phyloP scores from a whole-genome alignment of 2,113 vertebrate genomes.

The Hemibagrus wyckioides region DNA sequence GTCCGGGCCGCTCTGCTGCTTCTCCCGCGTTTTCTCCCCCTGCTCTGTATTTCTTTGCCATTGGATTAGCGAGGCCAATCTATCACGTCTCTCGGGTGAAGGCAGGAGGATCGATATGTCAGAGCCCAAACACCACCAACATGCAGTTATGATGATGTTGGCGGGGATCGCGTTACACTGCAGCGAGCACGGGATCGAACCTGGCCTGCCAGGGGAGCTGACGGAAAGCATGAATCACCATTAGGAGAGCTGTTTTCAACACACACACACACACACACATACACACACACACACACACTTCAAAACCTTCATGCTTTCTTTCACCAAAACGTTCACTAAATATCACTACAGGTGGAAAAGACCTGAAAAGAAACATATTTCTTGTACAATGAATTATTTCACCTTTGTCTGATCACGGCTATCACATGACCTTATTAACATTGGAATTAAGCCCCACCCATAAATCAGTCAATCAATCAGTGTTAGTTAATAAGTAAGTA shows the following conservation, averaged over 20 bases:
- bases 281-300: constrained; percentile 19
- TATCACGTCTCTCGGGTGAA: constrained; percentile 74
- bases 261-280: constrained; percentile 40
- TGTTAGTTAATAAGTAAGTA: too few relatives aligned
- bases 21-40: constrained; percentile 16
- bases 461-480: not conserved
- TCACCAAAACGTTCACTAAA: not conserved
- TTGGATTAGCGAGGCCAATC: constrained; percentile 68
- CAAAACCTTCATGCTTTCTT: not conserved
- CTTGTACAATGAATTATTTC: not conserved
- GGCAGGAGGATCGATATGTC: constrained; percentile 75
- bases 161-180: constrained; percentile 76
- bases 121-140: constrained; percentile 67
- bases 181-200: constrained; percentile 80
- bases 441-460: not conserved
- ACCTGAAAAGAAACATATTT: too few relatives aligned
- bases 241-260: constrained; percentile 68
- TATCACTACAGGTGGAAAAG: not conserved
- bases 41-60: constrained; percentile 58
- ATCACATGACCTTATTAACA: not conserved
- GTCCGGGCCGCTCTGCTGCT: constrained; percentile 2
- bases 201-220: constrained; percentile 74
- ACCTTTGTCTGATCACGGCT: not conserved
- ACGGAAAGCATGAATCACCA: constrained; percentile 81
- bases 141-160: constrained; percentile 82